Percentiles rank a stretch among this genome's conserved stretches.
Evolutionary conservation across 2,113 vertebrate species (phyloP).

Genomic region (Martes martes): DNA sequence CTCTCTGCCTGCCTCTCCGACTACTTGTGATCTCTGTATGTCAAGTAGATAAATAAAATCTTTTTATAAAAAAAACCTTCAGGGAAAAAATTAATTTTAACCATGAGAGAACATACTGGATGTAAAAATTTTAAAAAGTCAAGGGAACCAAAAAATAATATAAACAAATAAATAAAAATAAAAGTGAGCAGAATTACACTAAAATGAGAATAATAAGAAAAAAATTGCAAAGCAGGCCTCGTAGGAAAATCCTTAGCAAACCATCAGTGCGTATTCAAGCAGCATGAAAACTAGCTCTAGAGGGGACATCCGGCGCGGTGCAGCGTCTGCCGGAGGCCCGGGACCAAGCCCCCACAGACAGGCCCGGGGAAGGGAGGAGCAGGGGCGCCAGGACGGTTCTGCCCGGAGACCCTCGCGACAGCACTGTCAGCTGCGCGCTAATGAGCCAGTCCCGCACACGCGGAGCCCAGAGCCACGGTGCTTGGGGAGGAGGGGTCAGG

Average conservation of each 20-base stretch:
- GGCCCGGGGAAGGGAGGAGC: background rate
- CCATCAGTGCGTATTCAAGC: background rate
- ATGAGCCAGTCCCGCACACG: background rate
- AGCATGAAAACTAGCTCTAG: background rate
- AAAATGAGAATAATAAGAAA: background rate
- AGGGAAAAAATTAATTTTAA: background rate
- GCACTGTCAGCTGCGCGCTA: background rate
- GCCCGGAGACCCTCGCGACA: background rate
- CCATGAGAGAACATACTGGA: background rate
- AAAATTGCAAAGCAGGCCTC: background rate
- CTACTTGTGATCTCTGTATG: too few species aligned
- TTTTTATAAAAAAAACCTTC: background rate
- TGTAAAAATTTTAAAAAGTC: background rate
- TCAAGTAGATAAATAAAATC: too few species aligned
- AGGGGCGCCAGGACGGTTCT: background rate
- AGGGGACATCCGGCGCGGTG: accelerated
- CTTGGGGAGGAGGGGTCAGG: background rate
- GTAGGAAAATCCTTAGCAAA: background rate
- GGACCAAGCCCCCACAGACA: background rate
- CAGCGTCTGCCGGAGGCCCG: background rate
- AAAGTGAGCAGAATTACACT: background rate
- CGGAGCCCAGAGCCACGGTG: background rate
- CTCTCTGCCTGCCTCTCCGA: too few species aligned
- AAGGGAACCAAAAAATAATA: background rate
- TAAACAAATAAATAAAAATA: background rate